These are phyloP conservation scores for Microcebus ravelobensis DNA, from an alignment of 2,113 vertebrate species.

Conservation along the genomic window DNA sequence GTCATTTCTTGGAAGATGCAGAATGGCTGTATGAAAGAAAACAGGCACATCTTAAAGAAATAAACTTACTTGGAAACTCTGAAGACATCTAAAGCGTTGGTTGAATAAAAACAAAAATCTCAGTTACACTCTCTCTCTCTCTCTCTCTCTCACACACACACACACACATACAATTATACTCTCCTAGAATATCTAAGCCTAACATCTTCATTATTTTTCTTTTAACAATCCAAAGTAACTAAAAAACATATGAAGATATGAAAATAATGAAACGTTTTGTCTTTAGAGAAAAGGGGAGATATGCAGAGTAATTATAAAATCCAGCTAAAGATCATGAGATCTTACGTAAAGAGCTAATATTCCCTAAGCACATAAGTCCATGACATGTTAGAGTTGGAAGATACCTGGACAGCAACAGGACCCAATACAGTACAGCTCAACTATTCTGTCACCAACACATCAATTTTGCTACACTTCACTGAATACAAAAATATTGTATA, in stretches of 20 bases:
- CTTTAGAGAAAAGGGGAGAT: not conserved
- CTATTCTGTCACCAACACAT: not conserved
- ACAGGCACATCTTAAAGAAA: not conserved
- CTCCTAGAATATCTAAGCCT: not conserved
- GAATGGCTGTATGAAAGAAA: not conserved
- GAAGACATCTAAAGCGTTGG: conserved; percentile 17
- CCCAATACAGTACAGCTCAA: not conserved
- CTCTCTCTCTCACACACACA: not conserved
- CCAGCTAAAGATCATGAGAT: not conserved
- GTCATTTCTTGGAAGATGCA: conserved; percentile 44
- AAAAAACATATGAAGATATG: not conserved
- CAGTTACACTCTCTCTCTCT: not conserved
- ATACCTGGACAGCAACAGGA: not conserved
- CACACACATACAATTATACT: not conserved
- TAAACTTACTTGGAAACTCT: conserved; percentile 68
- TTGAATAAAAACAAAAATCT: not conserved
- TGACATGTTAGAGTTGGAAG: not conserved
- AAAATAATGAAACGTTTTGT: not conserved
- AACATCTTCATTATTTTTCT: not conserved
- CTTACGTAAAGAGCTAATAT: not conserved
- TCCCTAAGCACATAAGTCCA: not conserved
- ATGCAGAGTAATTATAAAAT: not conserved
- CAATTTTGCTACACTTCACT: not conserved
- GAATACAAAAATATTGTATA: not conserved
- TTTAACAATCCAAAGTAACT: not conserved